These are phyloP conservation scores for Drosophila bipectinata DNA, from an alignment of 1,140 invertebrate genomes.

Conservation along the genomic window DNA sequence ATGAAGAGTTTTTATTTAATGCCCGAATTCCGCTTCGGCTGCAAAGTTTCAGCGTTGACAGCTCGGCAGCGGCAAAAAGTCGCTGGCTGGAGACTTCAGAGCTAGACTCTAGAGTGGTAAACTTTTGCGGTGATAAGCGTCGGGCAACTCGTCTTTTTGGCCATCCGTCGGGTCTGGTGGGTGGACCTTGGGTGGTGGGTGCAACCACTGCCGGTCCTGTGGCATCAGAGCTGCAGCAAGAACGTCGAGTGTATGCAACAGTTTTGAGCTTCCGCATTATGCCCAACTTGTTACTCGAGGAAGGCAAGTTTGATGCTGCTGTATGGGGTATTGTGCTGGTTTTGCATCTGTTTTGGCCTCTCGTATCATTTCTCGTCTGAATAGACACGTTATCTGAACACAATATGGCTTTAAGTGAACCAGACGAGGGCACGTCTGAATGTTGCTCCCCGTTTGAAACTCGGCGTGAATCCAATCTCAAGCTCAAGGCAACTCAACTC, in stretches of 20 bases:
- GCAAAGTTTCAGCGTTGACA: conserved; percentile 69
- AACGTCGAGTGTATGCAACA: conserved; percentile 49
- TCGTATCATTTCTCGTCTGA: conserved; percentile 77
- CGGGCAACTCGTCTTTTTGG: conserved; percentile 16
- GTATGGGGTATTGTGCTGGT: conserved; percentile 8
- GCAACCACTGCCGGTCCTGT: conserved; percentile 28
- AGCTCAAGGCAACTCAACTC: conserved; percentile 31
- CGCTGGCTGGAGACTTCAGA: conserved; percentile 20
- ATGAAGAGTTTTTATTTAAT: conserved; percentile 40
- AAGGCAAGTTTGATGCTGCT: conserved; percentile 44
- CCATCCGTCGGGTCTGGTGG: not conserved
- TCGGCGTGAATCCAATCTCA: conserved; percentile 11
- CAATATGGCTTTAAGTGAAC: conserved; percentile 75
- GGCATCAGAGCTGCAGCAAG: conserved; percentile 44
- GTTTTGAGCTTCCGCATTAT: conserved; percentile 65
- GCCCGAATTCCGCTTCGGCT: conserved; percentile 24
- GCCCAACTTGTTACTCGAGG: conserved; percentile 64
- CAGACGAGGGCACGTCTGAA: conserved; percentile 37
- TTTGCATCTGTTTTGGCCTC: conserved; percentile 51
- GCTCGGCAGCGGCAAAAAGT: conserved; percentile 50
- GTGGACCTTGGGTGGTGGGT: not conserved
- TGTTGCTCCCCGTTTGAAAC: conserved; percentile 31
- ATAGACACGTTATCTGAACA: conserved; percentile 80
- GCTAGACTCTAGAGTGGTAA: conserved; percentile 62
- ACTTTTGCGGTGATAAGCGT: conserved; percentile 78